Evolutionary conservation across 2,797 vertebrate species (phyloP).

Genomic region (Serranus cabrilla): DNA sequence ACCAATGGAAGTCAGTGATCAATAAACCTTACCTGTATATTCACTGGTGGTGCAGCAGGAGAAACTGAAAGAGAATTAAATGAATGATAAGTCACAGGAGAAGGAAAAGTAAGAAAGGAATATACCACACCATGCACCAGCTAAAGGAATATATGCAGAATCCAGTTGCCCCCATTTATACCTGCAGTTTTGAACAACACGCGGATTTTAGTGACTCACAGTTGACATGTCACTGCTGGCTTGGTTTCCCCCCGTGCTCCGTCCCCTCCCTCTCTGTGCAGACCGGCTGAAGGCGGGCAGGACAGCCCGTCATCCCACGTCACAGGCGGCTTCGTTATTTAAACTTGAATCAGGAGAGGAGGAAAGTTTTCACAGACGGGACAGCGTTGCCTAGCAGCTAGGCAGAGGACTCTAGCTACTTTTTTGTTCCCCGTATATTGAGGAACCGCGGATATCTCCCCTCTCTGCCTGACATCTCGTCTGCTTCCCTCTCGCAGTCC

Average conservation of each 20-base stretch:
- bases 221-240: neutral
- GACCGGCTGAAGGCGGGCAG: slow-evolving; percentile 55
- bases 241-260: neutral
- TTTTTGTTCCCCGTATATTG: neutral
- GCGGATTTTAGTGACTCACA: neutral
- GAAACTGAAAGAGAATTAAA: neutral
- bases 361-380: slow-evolving; percentile 67
- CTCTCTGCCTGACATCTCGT: slow-evolving; percentile 35
- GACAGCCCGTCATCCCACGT: slow-evolving; percentile 69
- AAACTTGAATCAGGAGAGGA: slow-evolving; percentile 73
- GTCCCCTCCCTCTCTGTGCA: slow-evolving; percentile 43
- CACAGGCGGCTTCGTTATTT: slow-evolving; percentile 81
- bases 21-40: neutral
- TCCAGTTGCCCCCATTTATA: neutral
- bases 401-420: slow-evolving; percentile 45
- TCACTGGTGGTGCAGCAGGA: neutral
- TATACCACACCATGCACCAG: no score
- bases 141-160: neutral
- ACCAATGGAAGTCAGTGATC: neutral
- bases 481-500: slow-evolving; percentile 13
- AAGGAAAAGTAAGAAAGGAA: neutral
- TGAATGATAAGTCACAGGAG: neutral
- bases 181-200: neutral
- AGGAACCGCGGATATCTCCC: slow-evolving; percentile 43
- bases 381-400: slow-evolving; percentile 80